Evolutionary conservation across 2,888 invertebrate species (phyloP), one percentile per base, ranked within the genome.

Genomic region (Pammene aurita): DNA sequence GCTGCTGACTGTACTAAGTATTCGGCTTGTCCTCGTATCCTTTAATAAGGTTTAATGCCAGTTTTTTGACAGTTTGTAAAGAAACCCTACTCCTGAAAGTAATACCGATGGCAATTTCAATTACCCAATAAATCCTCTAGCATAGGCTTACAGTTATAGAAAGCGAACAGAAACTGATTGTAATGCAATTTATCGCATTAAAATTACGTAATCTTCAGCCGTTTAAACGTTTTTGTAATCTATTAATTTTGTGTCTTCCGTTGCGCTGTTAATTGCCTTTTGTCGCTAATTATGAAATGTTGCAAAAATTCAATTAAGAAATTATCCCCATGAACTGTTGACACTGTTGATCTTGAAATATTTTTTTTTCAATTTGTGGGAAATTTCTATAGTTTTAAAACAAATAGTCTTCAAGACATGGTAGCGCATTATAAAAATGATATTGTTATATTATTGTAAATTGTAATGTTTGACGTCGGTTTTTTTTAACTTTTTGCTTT

Each of bases 141-240:
- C 54, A 68, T 76, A 79, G 79, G 80, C 77, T 77, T 78, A 77
- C 73, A 73, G 76, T 77, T 75, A 83, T 84, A 80, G 86, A 86
- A 85, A 86, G 85, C 86, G 86, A 76, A 76, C 76, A 76, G 77
- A 81, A 82, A 81, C 73, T 78, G 81, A 85, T 84, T 84, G 81
- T 77, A 78, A 79, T 76, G 80, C 80, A 80, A 83, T 81, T 80
- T 80, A 74, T 76, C 77, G 77, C 74, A 79, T 81, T 84, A 80
- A 72, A 71, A 74, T 82, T 83, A 73, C 75, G 78, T 76, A 82
- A 83, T 65, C 26, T 71, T 72, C 72, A 74, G 75, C 69, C 56
- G 73, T 77, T 80, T 78, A 74, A 72, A 72, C 26, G 71, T 73
- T 73, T 71, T 76, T 44, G 63, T 52, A 68, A 68, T 52, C 56